Percentiles rank a stretch among this genome's conserved stretches.
These are phyloP conservation scores for Acanthisitta chloris DNA, from an alignment of 2,113 vertebrate genomes.

Conservation along the genomic window DNA sequence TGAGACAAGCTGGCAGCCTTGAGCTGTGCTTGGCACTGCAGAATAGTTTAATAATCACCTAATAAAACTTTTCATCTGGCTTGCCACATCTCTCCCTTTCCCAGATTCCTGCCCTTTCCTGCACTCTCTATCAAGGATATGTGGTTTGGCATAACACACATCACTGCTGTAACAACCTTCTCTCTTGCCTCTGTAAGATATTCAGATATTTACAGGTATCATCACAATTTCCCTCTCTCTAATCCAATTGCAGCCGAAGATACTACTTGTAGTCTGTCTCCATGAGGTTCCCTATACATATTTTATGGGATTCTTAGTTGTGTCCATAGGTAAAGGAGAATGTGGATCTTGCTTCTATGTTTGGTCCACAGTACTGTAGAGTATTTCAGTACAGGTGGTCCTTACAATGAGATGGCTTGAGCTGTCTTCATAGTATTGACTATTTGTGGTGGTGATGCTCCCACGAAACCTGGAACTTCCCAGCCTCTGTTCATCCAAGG, in stretches of 20 bases:
- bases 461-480: background rate
- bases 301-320: background rate
- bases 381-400: too few relatives aligned
- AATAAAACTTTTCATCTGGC: constrained; percentile 60
- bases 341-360: background rate
- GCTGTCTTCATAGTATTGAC: background rate
- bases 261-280: rapidly evolving
- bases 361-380: background rate
- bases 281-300: rapidly evolving
- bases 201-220: background rate
- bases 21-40: background rate
- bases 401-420: background rate
- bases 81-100: constrained; percentile 21
- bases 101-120: background rate
- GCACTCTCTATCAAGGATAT: background rate
- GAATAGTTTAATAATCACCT: constrained; percentile 63
- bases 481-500: background rate
- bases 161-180: background rate
- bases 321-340: background rate
- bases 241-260: background rate
- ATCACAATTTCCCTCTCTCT: background rate
- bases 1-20: constrained; percentile 34
- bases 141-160: background rate
- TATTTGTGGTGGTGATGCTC: background rate
- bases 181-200: background rate